Base-by-base conservation (phyloP, 2,888 invertebrate genomes). In the Schizotus pectinicornis region DNA sequence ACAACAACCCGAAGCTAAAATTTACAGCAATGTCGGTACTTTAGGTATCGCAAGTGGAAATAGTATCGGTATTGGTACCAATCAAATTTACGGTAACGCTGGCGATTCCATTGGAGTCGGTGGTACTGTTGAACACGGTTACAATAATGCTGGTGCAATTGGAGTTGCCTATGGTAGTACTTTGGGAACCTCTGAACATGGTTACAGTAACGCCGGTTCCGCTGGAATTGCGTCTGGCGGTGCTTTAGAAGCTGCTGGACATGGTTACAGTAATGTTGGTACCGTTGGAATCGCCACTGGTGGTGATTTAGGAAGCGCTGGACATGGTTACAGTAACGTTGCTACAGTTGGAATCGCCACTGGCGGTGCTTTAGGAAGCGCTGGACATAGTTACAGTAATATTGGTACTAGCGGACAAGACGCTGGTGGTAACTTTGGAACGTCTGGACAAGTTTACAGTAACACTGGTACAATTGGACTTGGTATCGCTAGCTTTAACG, bases 11-110 rank as follows among this genome's bases (percentile, higher is more conserved):
- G 58, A 69, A 8, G 61, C 71, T 2, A 69, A 68, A 56, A 61
- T 74, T 3, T 75, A 76, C 59, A 75, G 71, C 47, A 75, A 73
- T 45, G 71, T 73, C 12, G 73, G 68, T 14, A 53, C 42, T 9
- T 58, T 41, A 9, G 49, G 56, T 8, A 38, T 56, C 6, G 63
- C 59, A 34, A 39, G 12, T 38, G 33, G 13, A 61, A 59, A 48
- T 49, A 51, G 42, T 58, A 58, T 9, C 46, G 52, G 35, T 33
- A 58, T 48, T 7, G 58, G 59, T 41, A 56, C 59, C 12, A 59
- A 5, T 22, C 22, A 22, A 22, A 22, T 22, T 22, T 5, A 22
- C 5, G 22, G 3, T 22, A 22, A 34, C 6, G 6, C 12, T 43
- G 11, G 3, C 9, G 22, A 22, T 22, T 22, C 22, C 22, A 22